These are phyloP conservation scores for Drosophila mettleri DNA, from an alignment of 2,888 invertebrate species.

Conservation along the genomic window DNA sequence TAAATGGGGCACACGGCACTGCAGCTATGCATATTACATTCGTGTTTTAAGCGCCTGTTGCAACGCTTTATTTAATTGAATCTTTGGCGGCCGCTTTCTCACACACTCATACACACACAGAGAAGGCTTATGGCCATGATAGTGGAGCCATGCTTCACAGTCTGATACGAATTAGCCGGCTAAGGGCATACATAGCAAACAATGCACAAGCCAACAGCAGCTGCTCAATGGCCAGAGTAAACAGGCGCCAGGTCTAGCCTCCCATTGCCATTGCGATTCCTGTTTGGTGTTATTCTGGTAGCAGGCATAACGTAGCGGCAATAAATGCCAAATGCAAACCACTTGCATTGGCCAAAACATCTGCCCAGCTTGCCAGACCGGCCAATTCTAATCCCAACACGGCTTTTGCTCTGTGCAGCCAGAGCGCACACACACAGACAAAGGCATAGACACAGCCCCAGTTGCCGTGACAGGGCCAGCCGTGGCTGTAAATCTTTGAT, in stretches of 20 bases:
- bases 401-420: constrained; percentile 13
- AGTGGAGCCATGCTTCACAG: constrained; percentile 45
- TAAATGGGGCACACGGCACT: constrained; percentile 4
- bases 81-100: constrained; percentile 33
- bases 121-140: constrained; percentile 44
- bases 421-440: neutral
- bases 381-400: constrained; percentile 34
- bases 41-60: constrained; percentile 32
- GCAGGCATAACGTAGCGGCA: constrained; percentile 46
- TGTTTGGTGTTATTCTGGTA: neutral
- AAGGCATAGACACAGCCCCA: too few relatives aligned
- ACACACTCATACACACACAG: neutral
- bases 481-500: constrained; percentile 75
- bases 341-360: constrained; percentile 64
- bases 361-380: constrained; percentile 38
- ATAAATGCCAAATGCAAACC: constrained; percentile 79
- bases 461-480: neutral
- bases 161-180: constrained; percentile 58
- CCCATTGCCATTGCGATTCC: neutral
- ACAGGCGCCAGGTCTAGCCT: constrained; percentile 40
- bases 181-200: constrained; percentile 68
- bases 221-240: constrained; percentile 65
- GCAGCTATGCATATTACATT: constrained; percentile 18
- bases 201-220: constrained; percentile 69
- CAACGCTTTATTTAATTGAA: constrained; percentile 59